phyloP scores from a whole-genome alignment of 1,140 invertebrate genomes.

The Anagrus nilaparvatae region DNA sequence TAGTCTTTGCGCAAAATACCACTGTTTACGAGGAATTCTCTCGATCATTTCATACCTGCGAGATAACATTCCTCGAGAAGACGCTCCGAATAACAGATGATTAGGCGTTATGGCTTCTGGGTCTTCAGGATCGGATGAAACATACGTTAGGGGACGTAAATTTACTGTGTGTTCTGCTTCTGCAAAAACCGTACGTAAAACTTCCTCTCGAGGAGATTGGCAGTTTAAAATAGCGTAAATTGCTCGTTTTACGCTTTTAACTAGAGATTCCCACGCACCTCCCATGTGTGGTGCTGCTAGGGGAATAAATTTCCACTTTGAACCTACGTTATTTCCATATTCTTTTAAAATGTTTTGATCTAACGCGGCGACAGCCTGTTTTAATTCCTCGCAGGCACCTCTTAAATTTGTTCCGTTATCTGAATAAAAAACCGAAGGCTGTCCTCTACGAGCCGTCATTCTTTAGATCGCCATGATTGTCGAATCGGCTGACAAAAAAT shows the following conservation, averaged over 20 bases:
- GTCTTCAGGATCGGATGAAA: slow-evolving; percentile 18
- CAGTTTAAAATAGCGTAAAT: neutral
- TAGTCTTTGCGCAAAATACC: too few relatives aligned
- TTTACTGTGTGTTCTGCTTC: slow-evolving; percentile 25
- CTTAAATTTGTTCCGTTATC: slow-evolving; percentile 28
- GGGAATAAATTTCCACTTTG: neutral
- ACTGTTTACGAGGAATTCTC: too few relatives aligned
- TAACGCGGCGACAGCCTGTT: slow-evolving; percentile 11
- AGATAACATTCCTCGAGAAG: too few relatives aligned
- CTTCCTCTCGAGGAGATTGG: slow-evolving; percentile 17
- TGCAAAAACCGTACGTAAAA: slow-evolving; percentile 18
- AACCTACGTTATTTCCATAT: neutral
- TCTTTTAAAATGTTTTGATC: slow-evolving; percentile 8
- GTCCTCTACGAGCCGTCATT: slow-evolving; percentile 19
- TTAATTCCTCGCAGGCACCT: slow-evolving; percentile 21
- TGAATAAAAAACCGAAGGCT: slow-evolving; percentile 11
- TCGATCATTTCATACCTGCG: too few relatives aligned
- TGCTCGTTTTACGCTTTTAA: neutral
- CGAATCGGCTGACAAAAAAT: slow-evolving; percentile 15
- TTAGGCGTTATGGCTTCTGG: slow-evolving; percentile 25
- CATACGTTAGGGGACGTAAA: slow-evolving; percentile 24
- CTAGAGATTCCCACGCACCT: neutral
- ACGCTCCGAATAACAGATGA: slow-evolving; percentile 19
- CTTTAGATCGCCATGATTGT: slow-evolving; percentile 19
- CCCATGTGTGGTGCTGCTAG: slow-evolving; percentile 2